These are phyloP conservation scores for Cyclophora punctaria DNA, from an alignment of 2,888 invertebrate species.

Conservation along the genomic window DNA sequence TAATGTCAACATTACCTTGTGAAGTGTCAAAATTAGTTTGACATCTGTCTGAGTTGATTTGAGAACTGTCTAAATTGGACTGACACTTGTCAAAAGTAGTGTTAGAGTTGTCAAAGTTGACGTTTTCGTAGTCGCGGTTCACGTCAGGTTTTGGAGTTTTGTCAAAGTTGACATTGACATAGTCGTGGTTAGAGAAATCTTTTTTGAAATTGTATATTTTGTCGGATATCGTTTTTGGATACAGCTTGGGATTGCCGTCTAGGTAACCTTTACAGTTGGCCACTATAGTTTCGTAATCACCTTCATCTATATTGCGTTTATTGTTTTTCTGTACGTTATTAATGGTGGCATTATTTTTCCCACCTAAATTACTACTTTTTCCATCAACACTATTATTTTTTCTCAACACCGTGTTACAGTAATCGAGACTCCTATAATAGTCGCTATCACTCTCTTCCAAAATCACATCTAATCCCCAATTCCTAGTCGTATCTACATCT, in stretches of 20 bases:
- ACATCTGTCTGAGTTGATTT: too few species aligned
- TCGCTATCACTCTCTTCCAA: constrained; percentile 69
- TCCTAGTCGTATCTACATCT: constrained; percentile 48
- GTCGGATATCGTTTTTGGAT: constrained; percentile 51
- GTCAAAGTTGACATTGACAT: constrained; percentile 50
- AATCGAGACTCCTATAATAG: constrained; percentile 64
- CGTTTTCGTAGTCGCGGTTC: constrained; percentile 6
- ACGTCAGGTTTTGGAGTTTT: constrained; percentile 5
- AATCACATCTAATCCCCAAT: constrained; percentile 59
- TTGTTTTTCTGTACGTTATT: not conserved
- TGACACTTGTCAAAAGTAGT: too few species aligned
- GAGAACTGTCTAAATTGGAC: too few species aligned
- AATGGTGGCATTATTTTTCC: not conserved
- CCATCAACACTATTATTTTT: constrained; percentile 24
- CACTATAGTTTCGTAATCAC: constrained; percentile 19
- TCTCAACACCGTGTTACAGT: constrained; percentile 41
- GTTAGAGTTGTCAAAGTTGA: constrained; percentile 5
- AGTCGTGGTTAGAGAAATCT: constrained; percentile 57
- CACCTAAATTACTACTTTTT: too few species aligned
- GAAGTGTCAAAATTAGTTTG: not conserved
- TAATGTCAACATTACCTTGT: constrained; percentile 12
- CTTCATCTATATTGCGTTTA: constrained; percentile 6
- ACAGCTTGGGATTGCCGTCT: constrained; percentile 35
- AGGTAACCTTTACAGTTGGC: constrained; percentile 25
- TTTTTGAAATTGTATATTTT: constrained; percentile 66